A percentile compares a stretch with the other conserved stretches of the same genome.
These are phyloP conservation scores for Acronicta aceris DNA, from an alignment of 2,888 invertebrate species.

Conservation along the genomic window DNA sequence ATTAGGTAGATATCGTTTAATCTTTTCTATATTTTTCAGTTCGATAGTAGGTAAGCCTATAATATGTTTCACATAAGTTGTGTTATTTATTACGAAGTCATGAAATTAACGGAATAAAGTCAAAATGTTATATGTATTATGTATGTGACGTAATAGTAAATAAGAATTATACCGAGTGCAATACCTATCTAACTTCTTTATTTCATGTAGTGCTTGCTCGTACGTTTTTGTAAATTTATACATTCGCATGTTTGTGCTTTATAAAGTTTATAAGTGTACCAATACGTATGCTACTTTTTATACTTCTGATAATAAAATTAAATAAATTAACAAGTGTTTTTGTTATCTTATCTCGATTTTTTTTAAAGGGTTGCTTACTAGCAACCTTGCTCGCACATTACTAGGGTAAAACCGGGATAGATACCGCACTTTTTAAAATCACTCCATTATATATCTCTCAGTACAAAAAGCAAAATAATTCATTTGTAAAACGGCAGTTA, in stretches of 20 bases:
- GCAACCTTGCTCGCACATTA: too few relatives aligned
- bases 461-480: too few relatives aligned
- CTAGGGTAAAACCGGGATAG: too few relatives aligned
- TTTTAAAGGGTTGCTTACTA: too few relatives aligned
- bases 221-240: conserved; percentile 43
- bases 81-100: neutral
- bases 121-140: neutral
- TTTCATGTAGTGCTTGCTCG: conserved; percentile 16
- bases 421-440: too few relatives aligned
- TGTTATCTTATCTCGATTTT: neutral
- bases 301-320: conserved; percentile 55
- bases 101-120: neutral
- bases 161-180: conserved; percentile 22
- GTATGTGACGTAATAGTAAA: conserved; percentile 4
- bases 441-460: too few relatives aligned
- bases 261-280: conserved; percentile 30
- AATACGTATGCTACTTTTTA: conserved; percentile 46
- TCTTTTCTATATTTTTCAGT: too few relatives aligned
- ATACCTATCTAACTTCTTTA: conserved; percentile 18
- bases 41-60: neutral
- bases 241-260: conserved; percentile 30
- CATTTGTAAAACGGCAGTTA: too few relatives aligned
- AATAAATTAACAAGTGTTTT: conserved; percentile 5
- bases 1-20: too few relatives aligned
- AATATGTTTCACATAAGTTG: conserved; percentile 4